Evolutionary conservation across 2,797 vertebrate species (phyloP).

Genomic region (Amblyraja radiata): DNA sequence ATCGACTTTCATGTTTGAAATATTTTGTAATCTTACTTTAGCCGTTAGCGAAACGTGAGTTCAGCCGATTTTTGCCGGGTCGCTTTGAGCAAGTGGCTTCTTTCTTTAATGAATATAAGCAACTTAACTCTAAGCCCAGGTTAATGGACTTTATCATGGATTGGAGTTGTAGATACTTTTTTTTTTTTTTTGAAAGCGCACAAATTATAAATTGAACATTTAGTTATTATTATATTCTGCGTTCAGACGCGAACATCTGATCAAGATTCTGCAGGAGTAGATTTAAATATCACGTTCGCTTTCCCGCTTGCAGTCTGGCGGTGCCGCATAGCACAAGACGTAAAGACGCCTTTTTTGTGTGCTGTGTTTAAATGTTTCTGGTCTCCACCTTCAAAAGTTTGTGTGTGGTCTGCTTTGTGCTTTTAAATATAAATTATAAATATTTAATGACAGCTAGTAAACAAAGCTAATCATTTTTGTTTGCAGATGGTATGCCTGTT

Average conservation of each 20-base stretch:
- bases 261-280: neutral
- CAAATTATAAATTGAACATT: neutral
- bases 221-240: neutral
- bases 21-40: neutral
- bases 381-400: neutral
- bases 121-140: neutral
- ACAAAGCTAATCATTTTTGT: constrained; percentile 20
- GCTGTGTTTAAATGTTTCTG: neutral
- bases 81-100: neutral
- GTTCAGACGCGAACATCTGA: neutral
- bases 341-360: neutral
- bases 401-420: neutral
- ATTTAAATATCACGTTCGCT: neutral
- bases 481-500: constrained; percentile 15
- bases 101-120: constrained; percentile 5
- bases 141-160: neutral
- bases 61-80: neutral
- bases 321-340: too few species aligned
- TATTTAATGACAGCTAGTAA: constrained; percentile 26
- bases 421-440: constrained; percentile 29
- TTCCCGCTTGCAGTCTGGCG: neutral
- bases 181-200: too few species aligned
- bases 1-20: constrained; percentile 21
- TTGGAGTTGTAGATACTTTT: neutral
- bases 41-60: neutral